phyloP scores from a whole-genome alignment of 2,797 vertebrate genomes.

The Tolypeutes matacus region DNA sequence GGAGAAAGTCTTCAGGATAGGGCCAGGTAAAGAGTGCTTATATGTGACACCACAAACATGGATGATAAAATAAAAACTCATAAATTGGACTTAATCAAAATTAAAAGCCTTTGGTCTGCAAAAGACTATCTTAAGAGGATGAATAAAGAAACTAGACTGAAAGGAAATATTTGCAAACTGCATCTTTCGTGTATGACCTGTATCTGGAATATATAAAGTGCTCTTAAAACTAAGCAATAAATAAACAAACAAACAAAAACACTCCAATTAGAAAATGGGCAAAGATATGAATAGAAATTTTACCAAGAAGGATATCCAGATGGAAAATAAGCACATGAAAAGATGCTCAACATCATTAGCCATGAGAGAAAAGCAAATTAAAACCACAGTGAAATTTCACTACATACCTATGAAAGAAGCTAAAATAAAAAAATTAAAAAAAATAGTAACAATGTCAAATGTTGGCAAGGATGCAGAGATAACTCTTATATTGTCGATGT shows the following conservation, averaged over 20 bases:
- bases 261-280: slow-evolving; percentile 14
- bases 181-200: not conserved
- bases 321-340: not conserved
- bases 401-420: not conserved
- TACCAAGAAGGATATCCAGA: not conserved
- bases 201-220: slow-evolving; percentile 12
- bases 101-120: not conserved
- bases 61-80: not conserved
- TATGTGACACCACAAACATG: not conserved
- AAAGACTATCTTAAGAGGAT: not conserved
- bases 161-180: not conserved
- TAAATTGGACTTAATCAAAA: not conserved
- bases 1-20: not conserved
- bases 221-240: not conserved
- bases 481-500: not conserved
- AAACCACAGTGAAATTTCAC: not conserved
- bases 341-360: not conserved
- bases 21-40: not conserved
- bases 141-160: not conserved
- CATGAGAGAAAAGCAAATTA: too few relatives aligned
- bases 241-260: not conserved
- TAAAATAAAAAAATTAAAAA: not conserved
- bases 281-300: not conserved
- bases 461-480: not conserved
- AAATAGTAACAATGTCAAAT: not conserved